Conservation (phyloP, 2,888 invertebrate species). For the Loripinus fragilis region DNA sequence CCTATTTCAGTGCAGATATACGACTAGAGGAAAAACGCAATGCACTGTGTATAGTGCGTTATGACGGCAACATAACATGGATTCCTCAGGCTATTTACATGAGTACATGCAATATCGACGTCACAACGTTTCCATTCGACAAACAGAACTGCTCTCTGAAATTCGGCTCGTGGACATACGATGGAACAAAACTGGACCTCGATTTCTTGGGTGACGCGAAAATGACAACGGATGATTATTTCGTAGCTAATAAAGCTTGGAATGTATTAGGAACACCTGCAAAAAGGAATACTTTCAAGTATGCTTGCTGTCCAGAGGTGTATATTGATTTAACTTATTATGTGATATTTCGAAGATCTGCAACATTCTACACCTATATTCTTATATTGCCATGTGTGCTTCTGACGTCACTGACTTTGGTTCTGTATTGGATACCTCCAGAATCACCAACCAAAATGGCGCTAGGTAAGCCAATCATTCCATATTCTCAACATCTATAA, state of each 20-base stretch:
- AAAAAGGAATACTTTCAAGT: conserved; percentile 69
- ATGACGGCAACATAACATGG: conserved; percentile 76
- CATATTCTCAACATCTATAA: no score
- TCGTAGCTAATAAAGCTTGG: conserved; percentile 83
- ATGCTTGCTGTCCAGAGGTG: conserved; percentile 80
- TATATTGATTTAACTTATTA: conserved; percentile 81
- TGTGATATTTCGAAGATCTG: conserved; percentile 75
- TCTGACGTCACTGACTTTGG: conserved; percentile 83
- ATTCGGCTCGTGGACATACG: conserved; percentile 83
- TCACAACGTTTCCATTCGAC: conserved; percentile 83
- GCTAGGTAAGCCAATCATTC: conserved; percentile 77
- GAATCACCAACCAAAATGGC: conserved; percentile 84
- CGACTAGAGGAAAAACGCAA: conserved; percentile 82
- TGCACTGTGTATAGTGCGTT: conserved; percentile 79
- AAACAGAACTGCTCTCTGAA: conserved; percentile 82
- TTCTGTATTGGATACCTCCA: conserved; percentile 84
- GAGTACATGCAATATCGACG: conserved; percentile 82
- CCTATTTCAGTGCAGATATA: conserved; percentile 81
- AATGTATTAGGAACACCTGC: conserved; percentile 78
- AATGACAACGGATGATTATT: conserved; percentile 76
- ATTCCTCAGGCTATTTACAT: conserved; percentile 81
- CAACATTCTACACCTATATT: conserved; percentile 83
- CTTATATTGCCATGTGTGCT: conserved; percentile 84
- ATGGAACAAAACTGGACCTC: conserved; percentile 78
- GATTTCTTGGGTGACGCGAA: conserved; percentile 59